These are phyloP conservation scores for Pygoscelis antarcticus DNA, from an alignment of 2,113 vertebrate genomes.

Conservation along the genomic window DNA sequence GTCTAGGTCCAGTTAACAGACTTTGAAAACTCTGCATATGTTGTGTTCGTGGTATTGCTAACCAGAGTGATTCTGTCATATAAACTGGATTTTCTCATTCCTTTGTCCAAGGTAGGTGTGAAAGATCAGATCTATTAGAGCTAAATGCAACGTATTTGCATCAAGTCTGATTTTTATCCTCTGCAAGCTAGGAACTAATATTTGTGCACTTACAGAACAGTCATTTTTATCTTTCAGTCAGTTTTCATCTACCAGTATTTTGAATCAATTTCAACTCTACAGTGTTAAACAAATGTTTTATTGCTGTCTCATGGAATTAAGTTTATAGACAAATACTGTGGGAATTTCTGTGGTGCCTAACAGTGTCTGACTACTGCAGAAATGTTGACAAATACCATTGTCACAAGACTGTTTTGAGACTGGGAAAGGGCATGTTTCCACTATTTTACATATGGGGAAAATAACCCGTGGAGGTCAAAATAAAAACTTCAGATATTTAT, in stretches of 20 bases:
- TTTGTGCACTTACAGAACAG: neutral
- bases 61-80: constrained; percentile 97
- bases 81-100: constrained; percentile 96
- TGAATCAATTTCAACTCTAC: neutral
- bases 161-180: neutral
- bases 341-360: neutral
- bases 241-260: neutral
- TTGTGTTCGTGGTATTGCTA: constrained; percentile 95
- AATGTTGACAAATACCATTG: neutral
- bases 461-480: neutral
- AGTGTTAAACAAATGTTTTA: neutral
- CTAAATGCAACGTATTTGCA: neutral
- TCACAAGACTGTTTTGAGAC: neutral
- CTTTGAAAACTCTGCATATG: constrained; percentile 97
- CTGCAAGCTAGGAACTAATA: neutral
- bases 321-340: neutral
- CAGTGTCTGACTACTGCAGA: neutral
- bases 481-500: neutral
- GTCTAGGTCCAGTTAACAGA: constrained; percentile 94
- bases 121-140: neutral
- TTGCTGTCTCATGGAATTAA: neutral
- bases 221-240: neutral
- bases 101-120: constrained; percentile 89
- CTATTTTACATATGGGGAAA: neutral
- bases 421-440: neutral